These are phyloP conservation scores for Tetraneura akinire DNA, from an alignment of 1,140 invertebrate genomes.

Conservation along the genomic window DNA sequence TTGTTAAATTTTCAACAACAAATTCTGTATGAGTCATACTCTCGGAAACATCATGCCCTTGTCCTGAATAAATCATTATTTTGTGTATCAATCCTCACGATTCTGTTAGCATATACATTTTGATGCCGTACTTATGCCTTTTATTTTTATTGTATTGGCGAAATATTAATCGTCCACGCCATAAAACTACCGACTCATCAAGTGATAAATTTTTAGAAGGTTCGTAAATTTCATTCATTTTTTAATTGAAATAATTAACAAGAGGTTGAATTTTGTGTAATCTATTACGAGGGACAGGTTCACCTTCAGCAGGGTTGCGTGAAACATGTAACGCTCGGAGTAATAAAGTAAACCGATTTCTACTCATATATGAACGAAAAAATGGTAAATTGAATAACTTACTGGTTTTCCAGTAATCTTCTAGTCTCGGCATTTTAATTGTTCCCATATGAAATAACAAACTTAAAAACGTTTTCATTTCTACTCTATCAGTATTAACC, in stretches of 20 bases:
- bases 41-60: no score
- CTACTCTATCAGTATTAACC: neutral
- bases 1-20: neutral
- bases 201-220: neutral
- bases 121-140: conserved; percentile 12
- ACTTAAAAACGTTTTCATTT: conserved; percentile 21
- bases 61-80: no score
- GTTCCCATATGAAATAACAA: conserved; percentile 19
- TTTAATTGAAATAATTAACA: neutral
- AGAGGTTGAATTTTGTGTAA: neutral
- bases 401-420: conserved; percentile 14
- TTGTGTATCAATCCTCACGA: neutral
- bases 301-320: neutral
- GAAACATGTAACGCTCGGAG: neutral
- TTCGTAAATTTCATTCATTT: neutral
- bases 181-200: conserved; percentile 26
- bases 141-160: conserved; percentile 27
- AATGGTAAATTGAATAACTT: conserved; percentile 8
- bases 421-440: conserved; percentile 9
- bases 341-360: neutral
- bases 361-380: neutral
- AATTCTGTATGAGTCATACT: neutral
- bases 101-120: conserved; percentile 11
- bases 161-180: neutral
- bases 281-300: neutral